Evolutionary conservation across 2,797 vertebrate genomes (phyloP).

Genomic region (Pelochelys cantorii): DNA sequence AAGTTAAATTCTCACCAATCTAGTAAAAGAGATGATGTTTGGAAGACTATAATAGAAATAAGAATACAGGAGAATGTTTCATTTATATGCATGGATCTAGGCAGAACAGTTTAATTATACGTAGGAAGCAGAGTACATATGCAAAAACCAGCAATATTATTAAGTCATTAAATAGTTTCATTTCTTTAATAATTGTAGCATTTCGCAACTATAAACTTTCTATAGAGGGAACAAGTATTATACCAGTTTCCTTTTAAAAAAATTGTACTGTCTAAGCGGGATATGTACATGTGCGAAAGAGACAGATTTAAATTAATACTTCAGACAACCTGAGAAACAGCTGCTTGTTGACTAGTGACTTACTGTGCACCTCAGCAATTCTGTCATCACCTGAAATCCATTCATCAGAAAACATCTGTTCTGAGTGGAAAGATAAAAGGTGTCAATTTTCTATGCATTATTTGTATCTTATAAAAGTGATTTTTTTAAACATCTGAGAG

Average conservation of each 20-base stretch:
- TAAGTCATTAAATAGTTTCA: not conserved
- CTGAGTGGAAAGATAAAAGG: conserved; percentile 42
- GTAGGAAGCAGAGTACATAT: not conserved
- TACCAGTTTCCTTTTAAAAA: not conserved
- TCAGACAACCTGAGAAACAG: not conserved
- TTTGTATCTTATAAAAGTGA: conserved; percentile 9
- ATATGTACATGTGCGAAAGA: fast-evolving
- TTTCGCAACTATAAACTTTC: not conserved
- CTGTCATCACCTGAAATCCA: conserved; percentile 47
- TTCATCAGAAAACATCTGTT: conserved; percentile 54
- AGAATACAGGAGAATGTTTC: not conserved
- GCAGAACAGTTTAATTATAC: not conserved
- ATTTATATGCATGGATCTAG: not conserved
- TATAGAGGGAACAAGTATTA: not conserved
- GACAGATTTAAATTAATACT: conserved; percentile 9
- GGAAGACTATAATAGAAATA: not conserved
- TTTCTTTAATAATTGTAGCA: not conserved
- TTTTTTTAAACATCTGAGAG: not conserved
- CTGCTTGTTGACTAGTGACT: conserved; percentile 3
- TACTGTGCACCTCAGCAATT: conserved; percentile 11
- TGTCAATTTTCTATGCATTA: conserved; percentile 5
- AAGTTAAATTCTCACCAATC: not conserved
- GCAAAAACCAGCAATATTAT: not conserved
- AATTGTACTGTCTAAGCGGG: not conserved
- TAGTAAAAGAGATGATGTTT: not conserved